These are phyloP conservation scores for Dascillus cervinus DNA, from an alignment of 2,888 invertebrate species.

Conservation along the genomic window DNA sequence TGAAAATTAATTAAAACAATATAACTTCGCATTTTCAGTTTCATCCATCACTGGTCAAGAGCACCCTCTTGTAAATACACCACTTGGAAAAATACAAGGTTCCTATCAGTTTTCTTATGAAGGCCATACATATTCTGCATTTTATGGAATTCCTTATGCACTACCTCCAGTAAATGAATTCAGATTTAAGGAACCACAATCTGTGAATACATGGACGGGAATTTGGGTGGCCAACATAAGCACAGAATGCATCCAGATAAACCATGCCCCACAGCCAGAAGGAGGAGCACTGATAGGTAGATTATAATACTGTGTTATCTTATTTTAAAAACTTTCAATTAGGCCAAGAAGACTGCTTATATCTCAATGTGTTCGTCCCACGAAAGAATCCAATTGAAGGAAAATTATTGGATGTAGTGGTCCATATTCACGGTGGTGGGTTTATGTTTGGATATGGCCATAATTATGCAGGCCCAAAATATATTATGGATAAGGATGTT, in stretches of 20 bases:
- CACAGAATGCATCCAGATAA: constrained; percentile 11
- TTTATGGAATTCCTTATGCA: not conserved
- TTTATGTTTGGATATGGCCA: constrained; percentile 53
- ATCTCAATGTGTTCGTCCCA: constrained; percentile 51
- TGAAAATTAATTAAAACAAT: no score
- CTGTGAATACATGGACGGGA: constrained; percentile 14
- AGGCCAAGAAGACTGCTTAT: constrained; percentile 57
- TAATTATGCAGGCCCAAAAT: constrained; percentile 39
- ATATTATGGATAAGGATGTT: constrained; percentile 52
- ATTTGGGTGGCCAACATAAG: constrained; percentile 15
- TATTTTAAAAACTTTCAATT: no score
- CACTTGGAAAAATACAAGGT: not conserved
- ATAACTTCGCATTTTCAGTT: no score
- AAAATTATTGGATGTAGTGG: constrained; percentile 48
- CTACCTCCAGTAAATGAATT: not conserved
- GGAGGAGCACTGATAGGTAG: constrained; percentile 8
- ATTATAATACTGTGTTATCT: no score
- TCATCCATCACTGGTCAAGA: no score
- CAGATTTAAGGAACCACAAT: constrained; percentile 13
- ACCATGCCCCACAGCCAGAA: constrained; percentile 7
- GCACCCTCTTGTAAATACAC: not conserved
- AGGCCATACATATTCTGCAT: not conserved
- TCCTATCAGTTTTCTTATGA: not conserved
- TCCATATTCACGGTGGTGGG: constrained; percentile 54
- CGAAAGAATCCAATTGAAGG: constrained; percentile 26